phyloP scores from a whole-genome alignment of 2,113 vertebrate species.

The Daubentonia madagascariensis region DNA sequence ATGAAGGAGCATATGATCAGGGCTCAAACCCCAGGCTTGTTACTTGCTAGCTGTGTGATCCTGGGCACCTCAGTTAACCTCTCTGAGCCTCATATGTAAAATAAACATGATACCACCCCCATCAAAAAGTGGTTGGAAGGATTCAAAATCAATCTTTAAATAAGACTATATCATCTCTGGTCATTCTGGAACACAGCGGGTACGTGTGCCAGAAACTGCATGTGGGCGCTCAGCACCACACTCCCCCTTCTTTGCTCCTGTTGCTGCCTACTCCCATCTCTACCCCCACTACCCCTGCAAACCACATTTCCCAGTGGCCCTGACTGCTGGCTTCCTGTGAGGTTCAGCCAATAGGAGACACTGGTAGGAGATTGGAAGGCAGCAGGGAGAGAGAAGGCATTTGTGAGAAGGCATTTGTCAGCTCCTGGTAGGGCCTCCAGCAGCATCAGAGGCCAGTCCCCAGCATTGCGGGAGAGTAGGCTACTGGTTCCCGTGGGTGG shows the following conservation, averaged over 20 bases:
- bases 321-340: neutral
- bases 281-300: neutral
- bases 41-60: neutral
- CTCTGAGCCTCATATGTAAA: neutral
- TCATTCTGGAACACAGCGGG: fast-evolving
- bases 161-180: neutral
- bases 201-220: fast-evolving
- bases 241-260: fast-evolving
- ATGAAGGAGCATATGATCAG: neutral
- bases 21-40: neutral
- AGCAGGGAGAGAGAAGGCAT: neutral
- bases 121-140: neutral
- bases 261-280: no score
- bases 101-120: neutral
- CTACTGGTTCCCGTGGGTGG: neutral
- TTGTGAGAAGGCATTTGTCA: neutral
- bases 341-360: neutral
- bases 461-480: neutral
- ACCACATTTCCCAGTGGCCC: constrained; percentile 53
- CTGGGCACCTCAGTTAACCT: neutral
- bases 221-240: neutral
- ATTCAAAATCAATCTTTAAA: neutral
- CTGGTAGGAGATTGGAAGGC: neutral
- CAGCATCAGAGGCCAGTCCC: neutral
- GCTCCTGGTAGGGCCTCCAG: neutral